Conservation (phyloP, 2,888 invertebrate species). For the Calliscelio sp. region DNA sequence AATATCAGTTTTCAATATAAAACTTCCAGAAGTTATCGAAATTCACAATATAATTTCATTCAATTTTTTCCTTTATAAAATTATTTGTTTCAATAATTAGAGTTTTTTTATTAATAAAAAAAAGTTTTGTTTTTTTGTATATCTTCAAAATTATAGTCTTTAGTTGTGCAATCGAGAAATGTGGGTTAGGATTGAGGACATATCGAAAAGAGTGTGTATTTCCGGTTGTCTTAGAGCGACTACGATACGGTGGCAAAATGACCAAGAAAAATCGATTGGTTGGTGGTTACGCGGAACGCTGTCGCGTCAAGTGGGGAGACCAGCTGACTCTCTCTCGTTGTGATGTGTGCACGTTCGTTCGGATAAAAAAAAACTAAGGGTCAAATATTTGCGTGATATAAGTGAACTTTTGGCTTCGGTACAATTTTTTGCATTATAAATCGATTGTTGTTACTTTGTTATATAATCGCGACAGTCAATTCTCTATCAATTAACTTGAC, state of each 20-base stretch:
- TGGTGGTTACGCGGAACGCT: constrained; percentile 64
- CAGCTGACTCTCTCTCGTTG: constrained; percentile 51
- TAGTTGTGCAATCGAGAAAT: not conserved
- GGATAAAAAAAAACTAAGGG: constrained; percentile 61
- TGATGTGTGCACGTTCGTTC: constrained; percentile 51
- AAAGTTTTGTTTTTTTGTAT: too few species aligned
- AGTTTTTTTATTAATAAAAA: too few species aligned
- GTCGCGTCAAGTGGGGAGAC: constrained; percentile 66
- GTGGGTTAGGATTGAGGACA: constrained; percentile 18
- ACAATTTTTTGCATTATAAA: constrained; percentile 27
- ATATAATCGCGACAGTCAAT: too few species aligned
- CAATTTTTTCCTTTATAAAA: too few species aligned
- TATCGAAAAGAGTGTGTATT: constrained; percentile 58
- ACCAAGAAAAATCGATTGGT: constrained; percentile 74
- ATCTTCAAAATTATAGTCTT: too few species aligned
- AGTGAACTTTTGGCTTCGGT: constrained; percentile 46
- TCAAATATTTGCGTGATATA: constrained; percentile 59
- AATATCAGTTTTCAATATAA: too few species aligned
- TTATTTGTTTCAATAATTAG: too few species aligned
- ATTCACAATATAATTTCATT: too few species aligned
- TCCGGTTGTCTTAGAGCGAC: constrained; percentile 63
- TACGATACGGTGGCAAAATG: constrained; percentile 67
- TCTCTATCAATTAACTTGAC: too few species aligned
- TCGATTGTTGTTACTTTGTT: constrained; percentile 29
- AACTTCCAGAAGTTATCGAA: too few species aligned